Evolutionary conservation across 2,888 invertebrate genomes (phyloP).

Genomic region (Melanchra persicariae): DNA sequence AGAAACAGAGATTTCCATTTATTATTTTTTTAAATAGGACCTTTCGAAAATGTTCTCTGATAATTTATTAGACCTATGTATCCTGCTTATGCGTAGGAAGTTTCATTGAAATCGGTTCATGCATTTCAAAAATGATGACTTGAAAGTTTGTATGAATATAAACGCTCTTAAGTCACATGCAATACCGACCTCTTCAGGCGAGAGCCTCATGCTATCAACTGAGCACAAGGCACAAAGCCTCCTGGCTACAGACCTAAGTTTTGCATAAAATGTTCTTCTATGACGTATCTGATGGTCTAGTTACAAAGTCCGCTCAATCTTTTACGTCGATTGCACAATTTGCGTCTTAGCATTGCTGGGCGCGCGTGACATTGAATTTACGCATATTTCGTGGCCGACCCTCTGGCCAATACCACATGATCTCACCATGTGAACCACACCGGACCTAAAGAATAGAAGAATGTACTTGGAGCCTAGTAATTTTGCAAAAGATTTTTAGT

Average conservation of each 20-base stretch:
- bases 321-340: conserved; percentile 68
- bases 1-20: too few relatives aligned
- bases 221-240: too few relatives aligned
- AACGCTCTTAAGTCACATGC: not conserved
- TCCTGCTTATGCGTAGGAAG: too few relatives aligned
- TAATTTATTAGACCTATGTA: too few relatives aligned
- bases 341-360: conserved; percentile 72
- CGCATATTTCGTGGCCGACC: conserved; percentile 67
- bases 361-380: conserved; percentile 75
- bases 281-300: conserved; percentile 24
- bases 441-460: conserved; percentile 34
- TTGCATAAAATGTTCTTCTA: conserved; percentile 14
- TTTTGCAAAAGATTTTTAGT: conserved; percentile 29
- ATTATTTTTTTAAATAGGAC: too few relatives aligned
- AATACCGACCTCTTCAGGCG: not conserved
- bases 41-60: too few relatives aligned
- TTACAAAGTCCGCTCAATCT: conserved; percentile 46
- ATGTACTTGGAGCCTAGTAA: not conserved
- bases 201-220: not conserved
- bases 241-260: not conserved
- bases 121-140: too few relatives aligned
- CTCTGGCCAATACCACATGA: conserved; percentile 60
- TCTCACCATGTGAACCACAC: conserved; percentile 55
- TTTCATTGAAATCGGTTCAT: too few relatives aligned
- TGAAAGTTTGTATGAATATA: too few relatives aligned